A percentile compares a stretch with the other conserved stretches of the same genome.
Conservation (phyloP, 2,113 vertebrate genomes). For the zebrafish (Danio rerio) region DNA sequence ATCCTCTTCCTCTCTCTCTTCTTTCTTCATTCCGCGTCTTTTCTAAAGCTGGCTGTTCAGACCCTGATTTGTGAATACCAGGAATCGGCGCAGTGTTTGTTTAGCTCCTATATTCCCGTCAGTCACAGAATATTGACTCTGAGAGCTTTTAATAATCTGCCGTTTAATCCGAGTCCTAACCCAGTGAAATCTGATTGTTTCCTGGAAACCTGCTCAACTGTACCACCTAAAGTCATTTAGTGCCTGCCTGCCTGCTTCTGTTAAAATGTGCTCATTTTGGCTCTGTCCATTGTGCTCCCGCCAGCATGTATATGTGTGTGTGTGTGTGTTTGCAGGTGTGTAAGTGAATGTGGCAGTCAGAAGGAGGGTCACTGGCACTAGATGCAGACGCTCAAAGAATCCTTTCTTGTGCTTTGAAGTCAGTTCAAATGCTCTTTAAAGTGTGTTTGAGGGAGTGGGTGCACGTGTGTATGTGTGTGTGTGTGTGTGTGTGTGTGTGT, state of each 20-base stretch:
- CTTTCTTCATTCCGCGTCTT: neutral
- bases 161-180: slow-evolving; percentile 18
- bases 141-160: slow-evolving; percentile 35
- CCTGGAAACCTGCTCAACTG: slow-evolving; percentile 6
- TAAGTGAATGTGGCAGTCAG: slow-evolving; percentile 25
- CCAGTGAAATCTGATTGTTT: slow-evolving; percentile 29
- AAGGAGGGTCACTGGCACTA: slow-evolving; percentile 59
- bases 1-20: slow-evolving; percentile 3
- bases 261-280: slow-evolving; percentile 16
- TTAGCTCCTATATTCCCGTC: slow-evolving; percentile 8
- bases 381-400: slow-evolving; percentile 76
- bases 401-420: slow-evolving; percentile 81
- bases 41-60: neutral
- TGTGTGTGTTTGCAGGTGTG: slow-evolving; percentile 27
- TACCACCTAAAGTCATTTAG: slow-evolving; percentile 29
- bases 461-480: neutral
- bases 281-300: neutral
- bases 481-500: neutral
- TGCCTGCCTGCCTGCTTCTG: slow-evolving; percentile 31
- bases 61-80: slow-evolving; percentile 27
- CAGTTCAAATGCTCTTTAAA: slow-evolving; percentile 82
- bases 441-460: slow-evolving; percentile 38
- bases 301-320: neutral
- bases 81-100: neutral
- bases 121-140: slow-evolving; percentile 16